phyloP scores from a whole-genome alignment of 2,113 vertebrate species.

The Chloropsis hardwickii region DNA sequence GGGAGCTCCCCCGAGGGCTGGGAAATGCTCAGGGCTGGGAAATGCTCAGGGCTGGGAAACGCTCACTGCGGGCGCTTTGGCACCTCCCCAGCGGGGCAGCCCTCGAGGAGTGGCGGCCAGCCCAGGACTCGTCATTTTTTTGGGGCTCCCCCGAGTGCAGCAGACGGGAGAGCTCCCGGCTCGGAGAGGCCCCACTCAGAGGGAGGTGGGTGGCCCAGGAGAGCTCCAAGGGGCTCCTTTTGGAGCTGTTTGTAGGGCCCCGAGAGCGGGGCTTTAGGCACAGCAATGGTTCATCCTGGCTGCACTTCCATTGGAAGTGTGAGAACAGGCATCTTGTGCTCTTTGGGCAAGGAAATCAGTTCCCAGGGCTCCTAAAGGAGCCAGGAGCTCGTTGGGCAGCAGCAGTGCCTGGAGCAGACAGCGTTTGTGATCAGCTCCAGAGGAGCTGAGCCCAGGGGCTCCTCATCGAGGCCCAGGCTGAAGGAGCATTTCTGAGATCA shows the following conservation, averaged over 20 bases:
- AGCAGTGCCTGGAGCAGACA: no score
- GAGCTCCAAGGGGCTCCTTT: no score
- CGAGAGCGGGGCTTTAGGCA: not conserved
- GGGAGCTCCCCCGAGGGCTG: not conserved
- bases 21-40: no score
- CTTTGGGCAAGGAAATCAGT: no score
- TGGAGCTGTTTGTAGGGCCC: not conserved
- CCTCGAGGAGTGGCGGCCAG: not conserved
- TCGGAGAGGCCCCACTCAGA: not conserved
- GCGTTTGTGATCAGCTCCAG: no score
- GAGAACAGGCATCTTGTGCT: no score
- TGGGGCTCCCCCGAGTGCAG: not conserved
- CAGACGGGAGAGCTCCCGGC: not conserved
- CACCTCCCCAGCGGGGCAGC: not conserved
- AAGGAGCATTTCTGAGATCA: not conserved
- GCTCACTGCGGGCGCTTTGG: not conserved
- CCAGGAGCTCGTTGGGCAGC: no score
- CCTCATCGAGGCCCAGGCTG: not conserved
- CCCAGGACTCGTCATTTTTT: not conserved
- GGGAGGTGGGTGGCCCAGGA: not conserved
- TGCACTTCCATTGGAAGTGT: no score
- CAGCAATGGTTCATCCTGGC: no score
- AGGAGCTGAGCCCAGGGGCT: no score
- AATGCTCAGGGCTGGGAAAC: no score
- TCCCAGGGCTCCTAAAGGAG: no score